phyloP scores from a whole-genome alignment of 2,888 invertebrate species.

The Acrobasis consociella region DNA sequence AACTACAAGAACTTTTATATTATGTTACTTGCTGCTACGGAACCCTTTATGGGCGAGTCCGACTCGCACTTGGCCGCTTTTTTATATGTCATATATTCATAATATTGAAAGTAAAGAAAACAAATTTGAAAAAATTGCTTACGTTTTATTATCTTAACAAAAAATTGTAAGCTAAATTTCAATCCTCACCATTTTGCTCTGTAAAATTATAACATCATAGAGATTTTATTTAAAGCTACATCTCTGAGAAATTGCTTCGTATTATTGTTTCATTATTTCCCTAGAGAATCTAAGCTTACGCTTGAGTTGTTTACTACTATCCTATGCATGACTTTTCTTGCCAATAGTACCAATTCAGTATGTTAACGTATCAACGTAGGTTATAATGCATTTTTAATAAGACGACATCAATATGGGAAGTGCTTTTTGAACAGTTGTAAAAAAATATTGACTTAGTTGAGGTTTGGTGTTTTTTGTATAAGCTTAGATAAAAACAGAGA shows the following conservation, averaged over 20 bases:
- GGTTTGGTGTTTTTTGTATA: too few relatives aligned
- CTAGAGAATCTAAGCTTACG: constrained; percentile 40
- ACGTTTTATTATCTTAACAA: background rate
- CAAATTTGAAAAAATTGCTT: too few relatives aligned
- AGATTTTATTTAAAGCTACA: constrained; percentile 18
- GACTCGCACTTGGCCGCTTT: too few relatives aligned
- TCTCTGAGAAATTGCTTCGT: constrained; percentile 26
- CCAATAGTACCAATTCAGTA: constrained; percentile 30
- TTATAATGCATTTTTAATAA: constrained; percentile 31
- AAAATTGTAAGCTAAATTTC: background rate
- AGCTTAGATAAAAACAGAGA: too few relatives aligned
- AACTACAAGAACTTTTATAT: too few relatives aligned
- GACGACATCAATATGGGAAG: background rate
- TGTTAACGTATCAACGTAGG: constrained; percentile 20
- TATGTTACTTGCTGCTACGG: too few relatives aligned
- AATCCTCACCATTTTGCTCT: background rate
- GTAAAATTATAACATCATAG: background rate
- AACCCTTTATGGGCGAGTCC: too few relatives aligned
- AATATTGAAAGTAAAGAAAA: too few relatives aligned
- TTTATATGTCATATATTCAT: too few relatives aligned
- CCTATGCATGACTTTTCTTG: constrained; percentile 40
- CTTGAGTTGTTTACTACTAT: constrained; percentile 37
- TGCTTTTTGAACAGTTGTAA: too few relatives aligned
- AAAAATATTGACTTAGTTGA: too few relatives aligned
- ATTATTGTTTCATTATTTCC: constrained; percentile 44